These are phyloP conservation scores for Tolmerus cingulatus DNA, from an alignment of 2,888 invertebrate species.

Conservation along the genomic window DNA sequence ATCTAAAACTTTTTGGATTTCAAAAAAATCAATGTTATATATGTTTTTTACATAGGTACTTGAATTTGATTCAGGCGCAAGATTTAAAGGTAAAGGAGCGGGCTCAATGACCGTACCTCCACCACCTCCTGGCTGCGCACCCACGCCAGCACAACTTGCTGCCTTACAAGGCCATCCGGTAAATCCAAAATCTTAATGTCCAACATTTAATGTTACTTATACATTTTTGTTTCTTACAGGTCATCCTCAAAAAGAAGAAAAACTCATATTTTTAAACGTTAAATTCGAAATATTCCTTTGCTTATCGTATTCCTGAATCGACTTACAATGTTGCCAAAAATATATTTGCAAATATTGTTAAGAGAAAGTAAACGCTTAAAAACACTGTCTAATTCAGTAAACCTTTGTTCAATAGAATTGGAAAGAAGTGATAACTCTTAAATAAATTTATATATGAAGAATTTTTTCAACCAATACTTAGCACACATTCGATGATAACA, in stretches of 20 bases:
- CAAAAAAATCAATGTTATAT: neutral
- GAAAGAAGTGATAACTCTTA: neutral
- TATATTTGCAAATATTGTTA: neutral
- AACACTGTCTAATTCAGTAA: neutral
- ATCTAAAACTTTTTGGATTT: too few species aligned
- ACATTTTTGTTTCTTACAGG: conserved; percentile 10
- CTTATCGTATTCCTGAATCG: neutral
- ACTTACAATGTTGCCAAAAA: conserved; percentile 6
- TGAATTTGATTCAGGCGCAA: conserved; percentile 51
- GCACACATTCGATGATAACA: neutral
- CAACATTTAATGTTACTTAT: neutral
- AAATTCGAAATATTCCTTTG: neutral
- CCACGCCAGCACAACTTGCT: conserved; percentile 60
- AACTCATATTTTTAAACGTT: conserved; percentile 55
- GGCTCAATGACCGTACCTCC: conserved; percentile 60
- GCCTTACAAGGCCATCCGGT: conserved; percentile 61
- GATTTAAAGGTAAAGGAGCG: conserved; percentile 51
- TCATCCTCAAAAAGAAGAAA: conserved; percentile 50
- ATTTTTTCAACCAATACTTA: neutral
- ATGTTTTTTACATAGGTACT: conserved; percentile 44
- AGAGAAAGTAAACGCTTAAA: neutral
- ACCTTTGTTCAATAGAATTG: neutral
- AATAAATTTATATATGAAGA: neutral
- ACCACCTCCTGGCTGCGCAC: conserved; percentile 61
- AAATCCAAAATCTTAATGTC: conserved; percentile 47